Base-by-base conservation (phyloP, 1,140 invertebrate species). In the Drosophila paulistorum region DNA sequence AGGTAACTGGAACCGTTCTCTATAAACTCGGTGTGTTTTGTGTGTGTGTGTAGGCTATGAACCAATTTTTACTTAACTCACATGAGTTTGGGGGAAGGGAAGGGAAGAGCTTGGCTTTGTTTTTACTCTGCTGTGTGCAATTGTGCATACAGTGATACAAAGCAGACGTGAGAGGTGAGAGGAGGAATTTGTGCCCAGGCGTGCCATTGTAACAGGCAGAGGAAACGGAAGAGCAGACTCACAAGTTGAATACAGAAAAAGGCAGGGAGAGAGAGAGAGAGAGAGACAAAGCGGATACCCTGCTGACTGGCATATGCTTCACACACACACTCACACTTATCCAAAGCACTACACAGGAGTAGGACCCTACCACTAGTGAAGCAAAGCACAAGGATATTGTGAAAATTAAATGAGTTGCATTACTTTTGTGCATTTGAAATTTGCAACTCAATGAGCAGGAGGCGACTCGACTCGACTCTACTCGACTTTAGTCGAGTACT, bases 391-490 rank as follows among this genome's bases (percentile, higher is more conserved):
- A 84, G 81, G 81, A 85, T 85, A 85, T 85, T 85, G 82, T 85
- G 75, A 85, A 85, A 85, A 85, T 85, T 85, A 85, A 85, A 85
- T 85, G 82, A 86, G 82, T 85, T 85, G 82, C 82, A 86, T 85
- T 86, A 81, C 82, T 85, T 85, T 85, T 85, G 82, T 85, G 82
- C 82, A 85, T 85, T 86, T 86, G 78, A 86, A 86, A 85, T 85
- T 85, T 85, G 82, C 82, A 85, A 85, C 82, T 86, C 82, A 85
- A 86, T 85, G 82, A 86, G 82, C 79, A 82, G 76, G 37, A 68
- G 42, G 62, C 54, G 37, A 57, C 20, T 55, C 39, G 57, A 17
- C 41, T 55, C 42, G 62, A 70, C 71, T 65, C 37, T 55, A 68
- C 30, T 42, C 54, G 51, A 57, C 33, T 59, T 20, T 23, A 65